Evolutionary conservation across 2,797 vertebrate species (phyloP), one percentile per base, ranked within the genome.

Genomic region (Aldrovandia affinis): DNA sequence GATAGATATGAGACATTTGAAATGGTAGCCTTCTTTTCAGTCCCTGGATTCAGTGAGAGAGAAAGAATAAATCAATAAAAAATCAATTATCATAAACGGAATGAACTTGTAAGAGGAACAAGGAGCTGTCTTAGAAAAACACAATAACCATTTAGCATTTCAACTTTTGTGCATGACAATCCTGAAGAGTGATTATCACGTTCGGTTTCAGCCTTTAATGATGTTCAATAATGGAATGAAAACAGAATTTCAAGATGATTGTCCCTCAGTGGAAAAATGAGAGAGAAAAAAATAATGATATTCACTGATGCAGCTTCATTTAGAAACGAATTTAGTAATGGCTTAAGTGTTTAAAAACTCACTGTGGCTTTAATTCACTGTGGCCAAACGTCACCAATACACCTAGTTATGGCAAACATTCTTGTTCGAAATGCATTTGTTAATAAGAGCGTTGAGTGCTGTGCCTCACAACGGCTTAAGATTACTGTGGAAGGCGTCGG

Each of bases 81-180:
- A 47, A 78, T 78, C 75, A 50, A n/a, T 50, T 52, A 78, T 78
- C 47, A 47, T 52, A 78, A 50, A 78, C 14, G 50, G 22, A 39
- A 42, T 22, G 39, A 20, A 33, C 18, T 25, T 73, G 47, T 30
- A 52, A 20, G 50, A 33, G 78, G 28, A 33, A n/a, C 54, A 47
- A n/a, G 78, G 65, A 30, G 47, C 47, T 50, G 47, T 50, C 6
- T 50, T 50, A 50, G 6, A 50, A 70, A 70, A 18, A 70, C 1
- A 12, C 68, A 22, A 33, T 73, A 39, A 22, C 36, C 20, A 33
- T 42, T 73, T 65, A 30, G 63, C 28, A 65, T 50, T 0, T 50
- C 47, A 50, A 12, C 47, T 2, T 50, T 50, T 57, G 55, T 57
- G 55, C 18, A 20, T 57, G 55, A 20, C 55, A 57, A 57, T 57